Percentiles rank a stretch among this genome's conserved stretches.
phyloP scores from a whole-genome alignment of 2,113 vertebrate species.

The Budorcas taxicolor region DNA sequence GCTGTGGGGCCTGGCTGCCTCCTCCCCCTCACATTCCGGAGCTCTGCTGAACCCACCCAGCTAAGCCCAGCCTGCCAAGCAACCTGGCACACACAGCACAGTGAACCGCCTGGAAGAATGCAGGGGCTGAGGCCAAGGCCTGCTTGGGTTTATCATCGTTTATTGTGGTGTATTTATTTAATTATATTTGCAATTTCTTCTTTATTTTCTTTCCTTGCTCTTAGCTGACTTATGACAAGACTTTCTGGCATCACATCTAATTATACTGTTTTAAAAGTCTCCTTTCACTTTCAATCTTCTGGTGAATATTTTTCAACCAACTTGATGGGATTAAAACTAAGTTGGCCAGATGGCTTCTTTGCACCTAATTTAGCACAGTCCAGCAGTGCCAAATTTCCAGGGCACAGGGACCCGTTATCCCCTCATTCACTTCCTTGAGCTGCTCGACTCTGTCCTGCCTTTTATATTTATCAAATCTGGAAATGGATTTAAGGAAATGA shows the following conservation, averaged over 20 bases:
- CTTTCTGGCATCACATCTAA: conserved; percentile 49
- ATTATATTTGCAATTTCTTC: conserved; percentile 43
- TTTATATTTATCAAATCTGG: conserved; percentile 55
- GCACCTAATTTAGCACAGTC: conserved; percentile 54
- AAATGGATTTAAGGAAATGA: conserved; percentile 45
- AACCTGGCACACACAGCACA: neutral
- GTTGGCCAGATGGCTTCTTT: conserved; percentile 64
- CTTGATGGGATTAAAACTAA: conserved; percentile 62
- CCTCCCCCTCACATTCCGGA: conserved; percentile 48
- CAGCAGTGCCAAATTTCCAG: conserved; percentile 45
- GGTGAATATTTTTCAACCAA: conserved; percentile 44
- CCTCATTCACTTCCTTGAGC: conserved; percentile 23
- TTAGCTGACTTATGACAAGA: conserved; percentile 39
- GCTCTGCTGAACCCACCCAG: neutral
- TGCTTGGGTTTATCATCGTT: conserved; percentile 51
- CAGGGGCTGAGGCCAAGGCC: conserved; percentile 23
- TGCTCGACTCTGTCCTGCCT: neutral
- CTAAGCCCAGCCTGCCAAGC: conserved; percentile 27
- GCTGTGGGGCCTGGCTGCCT: neutral
- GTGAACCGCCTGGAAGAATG: conserved; percentile 11
- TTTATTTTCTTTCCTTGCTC: conserved; percentile 45
- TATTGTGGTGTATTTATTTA: conserved; percentile 59
- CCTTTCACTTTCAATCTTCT: conserved; percentile 11
- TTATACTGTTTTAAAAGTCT: conserved; percentile 62
- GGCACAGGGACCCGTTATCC: conserved; percentile 39